These are phyloP conservation scores for Drosophila infuscata DNA, from an alignment of 2,888 invertebrate species.

Conservation along the genomic window DNA sequence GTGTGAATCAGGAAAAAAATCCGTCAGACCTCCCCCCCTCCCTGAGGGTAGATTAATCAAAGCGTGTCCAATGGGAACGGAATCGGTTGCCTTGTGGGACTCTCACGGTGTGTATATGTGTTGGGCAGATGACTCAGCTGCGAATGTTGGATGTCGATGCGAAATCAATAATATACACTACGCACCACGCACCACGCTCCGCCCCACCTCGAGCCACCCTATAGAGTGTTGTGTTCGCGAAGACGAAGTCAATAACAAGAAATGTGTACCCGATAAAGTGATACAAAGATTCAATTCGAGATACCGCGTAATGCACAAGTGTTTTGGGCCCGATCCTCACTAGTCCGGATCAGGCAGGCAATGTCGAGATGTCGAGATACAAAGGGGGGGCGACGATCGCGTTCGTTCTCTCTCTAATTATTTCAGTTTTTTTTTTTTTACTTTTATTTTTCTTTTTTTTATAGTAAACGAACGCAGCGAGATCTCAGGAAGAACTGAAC, in stretches of 20 bases:
- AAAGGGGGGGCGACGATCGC: slow-evolving; percentile 46
- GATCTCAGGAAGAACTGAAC: slow-evolving; percentile 85
- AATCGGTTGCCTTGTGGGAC: slow-evolving; percentile 17
- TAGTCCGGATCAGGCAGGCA: slow-evolving; percentile 35
- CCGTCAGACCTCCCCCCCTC: slow-evolving; percentile 9
- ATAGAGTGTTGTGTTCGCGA: slow-evolving; percentile 20
- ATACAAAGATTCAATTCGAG: slow-evolving; percentile 18
- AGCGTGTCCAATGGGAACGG: slow-evolving; percentile 11
- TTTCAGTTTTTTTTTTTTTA: not conserved
- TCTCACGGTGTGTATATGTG: slow-evolving; percentile 48
- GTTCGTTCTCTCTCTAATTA: slow-evolving; percentile 3
- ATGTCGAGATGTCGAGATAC: slow-evolving; percentile 14
- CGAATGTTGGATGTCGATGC: slow-evolving; percentile 41
- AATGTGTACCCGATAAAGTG: slow-evolving; percentile 5
- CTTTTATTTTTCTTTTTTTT: not conserved
- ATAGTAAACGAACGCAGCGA: slow-evolving; percentile 78
- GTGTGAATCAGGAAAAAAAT: slow-evolving; percentile 26
- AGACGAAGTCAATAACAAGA: slow-evolving; percentile 10
- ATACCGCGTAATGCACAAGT: slow-evolving; percentile 48
- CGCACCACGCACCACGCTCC: slow-evolving; percentile 38
- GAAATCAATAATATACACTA: slow-evolving; percentile 67
- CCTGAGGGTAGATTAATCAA: slow-evolving; percentile 12
- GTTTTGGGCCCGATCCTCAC: slow-evolving; percentile 55
- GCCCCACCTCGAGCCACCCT: not conserved
- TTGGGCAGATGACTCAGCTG: slow-evolving; percentile 73